These are phyloP conservation scores for Sylvia atricapilla DNA, from an alignment of 2,113 vertebrate genomes.

Conservation along the genomic window DNA sequence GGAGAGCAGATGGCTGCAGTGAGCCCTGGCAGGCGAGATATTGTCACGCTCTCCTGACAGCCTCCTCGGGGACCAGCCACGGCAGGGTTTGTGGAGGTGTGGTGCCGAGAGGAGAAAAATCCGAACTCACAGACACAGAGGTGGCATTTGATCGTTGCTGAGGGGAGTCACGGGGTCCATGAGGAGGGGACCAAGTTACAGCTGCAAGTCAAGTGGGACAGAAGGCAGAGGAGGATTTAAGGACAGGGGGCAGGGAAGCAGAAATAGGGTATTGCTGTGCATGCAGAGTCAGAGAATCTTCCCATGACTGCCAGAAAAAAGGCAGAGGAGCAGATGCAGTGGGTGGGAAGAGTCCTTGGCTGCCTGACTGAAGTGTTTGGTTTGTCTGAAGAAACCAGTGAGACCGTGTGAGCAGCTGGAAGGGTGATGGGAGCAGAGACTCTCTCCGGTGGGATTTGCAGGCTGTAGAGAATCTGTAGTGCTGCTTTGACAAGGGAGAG, in stretches of 20 bases:
- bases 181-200: not conserved
- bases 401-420: not conserved
- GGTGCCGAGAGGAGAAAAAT: not conserved
- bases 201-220: not conserved
- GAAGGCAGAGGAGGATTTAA: not conserved
- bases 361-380: not conserved
- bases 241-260: not conserved
- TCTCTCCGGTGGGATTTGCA: not conserved
- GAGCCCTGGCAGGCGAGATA: slow-evolving; percentile 24
- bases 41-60: slow-evolving; percentile 18
- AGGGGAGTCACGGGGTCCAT: not conserved
- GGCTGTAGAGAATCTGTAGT: not conserved
- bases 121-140: not conserved
- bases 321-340: not conserved
- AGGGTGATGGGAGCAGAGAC: not conserved
- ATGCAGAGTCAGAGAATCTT: not conserved
- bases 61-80: not conserved
- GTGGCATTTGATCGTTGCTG: not conserved
- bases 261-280: not conserved
- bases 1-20: slow-evolving; percentile 52
- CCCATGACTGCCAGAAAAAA: not conserved
- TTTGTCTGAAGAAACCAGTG: not conserved
- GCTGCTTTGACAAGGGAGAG: not conserved
- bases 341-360: not conserved
- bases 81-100: not conserved